Evolutionary conservation across 2,797 vertebrate genomes (phyloP).

Genomic region (Sphaeramia orbicularis): DNA sequence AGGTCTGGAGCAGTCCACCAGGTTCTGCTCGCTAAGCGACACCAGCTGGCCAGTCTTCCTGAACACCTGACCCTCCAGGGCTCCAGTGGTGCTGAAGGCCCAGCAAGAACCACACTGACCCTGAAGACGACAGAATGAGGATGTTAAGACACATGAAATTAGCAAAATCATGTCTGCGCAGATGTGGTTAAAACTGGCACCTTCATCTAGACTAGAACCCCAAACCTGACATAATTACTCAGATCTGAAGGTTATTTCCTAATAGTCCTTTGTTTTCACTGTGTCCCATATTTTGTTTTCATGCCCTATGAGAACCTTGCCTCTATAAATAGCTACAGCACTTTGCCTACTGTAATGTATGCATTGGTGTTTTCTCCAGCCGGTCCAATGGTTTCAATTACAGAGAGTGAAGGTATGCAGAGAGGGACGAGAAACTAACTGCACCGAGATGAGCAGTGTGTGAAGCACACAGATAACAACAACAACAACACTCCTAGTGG

Average conservation of each 20-base stretch:
- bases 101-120: slow-evolving; percentile 97
- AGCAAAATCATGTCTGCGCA: no score
- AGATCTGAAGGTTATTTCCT: no score
- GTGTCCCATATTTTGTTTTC: not conserved
- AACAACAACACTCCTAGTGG: slow-evolving; percentile 18
- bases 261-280: no score
- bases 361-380: not conserved
- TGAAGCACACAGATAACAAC: slow-evolving; percentile 47
- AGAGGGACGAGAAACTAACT: not conserved
- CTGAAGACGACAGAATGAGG: slow-evolving; percentile 67
- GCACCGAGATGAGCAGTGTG: not conserved
- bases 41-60: slow-evolving; percentile 89
- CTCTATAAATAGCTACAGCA: not conserved
- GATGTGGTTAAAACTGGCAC: not conserved
- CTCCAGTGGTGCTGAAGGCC: slow-evolving; percentile 95
- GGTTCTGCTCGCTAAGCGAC: slow-evolving; percentile 95
- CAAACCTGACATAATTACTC: no score
- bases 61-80: slow-evolving; percentile 94
- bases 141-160: not conserved
- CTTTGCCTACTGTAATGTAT: not conserved
- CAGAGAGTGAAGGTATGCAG: not conserved
- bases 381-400: slow-evolving; percentile 33
- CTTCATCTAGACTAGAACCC: not conserved
- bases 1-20: slow-evolving; percentile 92
- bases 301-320: not conserved